Conservation (phyloP, 2,113 vertebrate genomes). For the Perca fluviatilis region DNA sequence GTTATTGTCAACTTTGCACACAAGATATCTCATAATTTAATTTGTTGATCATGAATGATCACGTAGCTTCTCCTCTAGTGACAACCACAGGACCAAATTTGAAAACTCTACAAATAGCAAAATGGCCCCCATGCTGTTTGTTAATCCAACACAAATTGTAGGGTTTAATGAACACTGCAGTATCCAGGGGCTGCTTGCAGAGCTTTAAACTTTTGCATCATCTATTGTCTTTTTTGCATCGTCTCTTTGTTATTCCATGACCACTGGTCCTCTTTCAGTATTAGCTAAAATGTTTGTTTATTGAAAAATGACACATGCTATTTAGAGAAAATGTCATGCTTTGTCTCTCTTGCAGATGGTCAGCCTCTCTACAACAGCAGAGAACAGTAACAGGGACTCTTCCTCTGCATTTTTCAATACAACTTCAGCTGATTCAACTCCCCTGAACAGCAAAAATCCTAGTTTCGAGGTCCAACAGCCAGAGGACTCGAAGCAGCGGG, state of each 20-base stretch:
- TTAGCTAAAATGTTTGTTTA: neutral
- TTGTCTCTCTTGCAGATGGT: conserved; percentile 87
- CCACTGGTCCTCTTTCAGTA: neutral
- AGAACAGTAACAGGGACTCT: conserved; percentile 86
- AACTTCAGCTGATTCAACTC: conserved; percentile 83
- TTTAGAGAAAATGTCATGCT: conserved; percentile 8
- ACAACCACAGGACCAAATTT: neutral
- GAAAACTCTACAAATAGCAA: neutral
- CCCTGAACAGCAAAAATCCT: conserved; percentile 87
- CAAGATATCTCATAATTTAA: neutral
- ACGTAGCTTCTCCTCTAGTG: neutral
- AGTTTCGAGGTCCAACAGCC: conserved; percentile 88
- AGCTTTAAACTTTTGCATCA: neutral
- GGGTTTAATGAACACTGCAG: neutral
- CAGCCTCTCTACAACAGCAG: conserved; percentile 91
- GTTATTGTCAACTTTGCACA: neutral
- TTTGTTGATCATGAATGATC: neutral
- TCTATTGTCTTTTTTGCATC: neutral
- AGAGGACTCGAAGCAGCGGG: conserved; percentile 91
- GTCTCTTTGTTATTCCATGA: neutral
- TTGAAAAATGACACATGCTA: neutral
- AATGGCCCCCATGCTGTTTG: neutral
- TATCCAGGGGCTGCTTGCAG: too few species aligned
- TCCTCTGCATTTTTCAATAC: conserved; percentile 86
- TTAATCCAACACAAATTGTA: neutral